Evolutionary conservation across 2,113 vertebrate species (phyloP).

Genomic region (Oriolus oriolus): DNA sequence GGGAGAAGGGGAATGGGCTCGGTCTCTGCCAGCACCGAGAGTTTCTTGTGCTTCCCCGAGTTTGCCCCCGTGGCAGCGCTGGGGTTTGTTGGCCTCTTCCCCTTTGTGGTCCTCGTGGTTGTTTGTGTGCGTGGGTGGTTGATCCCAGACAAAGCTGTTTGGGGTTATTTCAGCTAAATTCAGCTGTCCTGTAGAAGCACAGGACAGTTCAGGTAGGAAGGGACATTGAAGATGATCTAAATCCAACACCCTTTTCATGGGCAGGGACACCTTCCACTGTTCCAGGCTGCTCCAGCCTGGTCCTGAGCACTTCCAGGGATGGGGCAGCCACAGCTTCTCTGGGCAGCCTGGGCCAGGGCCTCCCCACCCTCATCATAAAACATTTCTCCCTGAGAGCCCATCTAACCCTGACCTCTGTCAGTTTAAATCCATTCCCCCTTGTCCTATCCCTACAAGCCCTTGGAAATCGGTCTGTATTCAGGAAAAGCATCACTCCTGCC

Average conservation of each 20-base stretch:
- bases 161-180: not conserved
- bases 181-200: not conserved
- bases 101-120: accelerated
- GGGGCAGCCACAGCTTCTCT: not conserved
- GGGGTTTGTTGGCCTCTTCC: not conserved
- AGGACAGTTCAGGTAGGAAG: not conserved
- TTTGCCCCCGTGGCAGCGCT: accelerated
- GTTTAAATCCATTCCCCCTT: not conserved
- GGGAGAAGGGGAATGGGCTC: not conserved
- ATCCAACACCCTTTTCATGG: not conserved
- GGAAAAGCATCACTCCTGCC: not conserved
- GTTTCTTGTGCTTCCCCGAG: not conserved
- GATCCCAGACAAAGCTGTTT: not conserved
- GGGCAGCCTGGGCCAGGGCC: not conserved
- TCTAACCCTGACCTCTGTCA: not conserved
- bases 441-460: not conserved
- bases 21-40: accelerated
- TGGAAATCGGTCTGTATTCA: not conserved
- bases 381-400: not conserved
- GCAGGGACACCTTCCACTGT: accelerated
- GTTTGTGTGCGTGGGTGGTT: accelerated
- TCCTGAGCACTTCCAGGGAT: not conserved
- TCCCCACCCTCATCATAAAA: accelerated
- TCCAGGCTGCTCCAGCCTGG: not conserved
- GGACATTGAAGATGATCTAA: not conserved